Conservation (phyloP, 1,140 invertebrate species). For the Plectrocnemia conspersa region DNA sequence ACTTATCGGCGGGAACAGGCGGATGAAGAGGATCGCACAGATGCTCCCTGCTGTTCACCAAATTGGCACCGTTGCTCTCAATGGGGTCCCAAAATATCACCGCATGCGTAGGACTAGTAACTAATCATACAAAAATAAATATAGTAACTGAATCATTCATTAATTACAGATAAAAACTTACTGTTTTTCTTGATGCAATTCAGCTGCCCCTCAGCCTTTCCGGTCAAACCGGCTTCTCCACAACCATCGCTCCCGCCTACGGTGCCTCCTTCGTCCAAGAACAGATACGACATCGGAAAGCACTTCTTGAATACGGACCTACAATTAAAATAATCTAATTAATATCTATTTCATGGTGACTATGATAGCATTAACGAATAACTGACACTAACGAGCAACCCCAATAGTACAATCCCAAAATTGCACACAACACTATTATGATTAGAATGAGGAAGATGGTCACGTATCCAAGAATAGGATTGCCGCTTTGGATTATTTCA, state of each 20-base stretch:
- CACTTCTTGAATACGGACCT: conserved; percentile 32
- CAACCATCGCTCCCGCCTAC: conserved; percentile 23
- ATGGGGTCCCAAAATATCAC: conserved; percentile 31
- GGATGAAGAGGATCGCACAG: conserved; percentile 53
- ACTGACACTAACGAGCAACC: conserved; percentile 24
- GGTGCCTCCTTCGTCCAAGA: conserved; percentile 25
- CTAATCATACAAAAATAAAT: conserved; percentile 6
- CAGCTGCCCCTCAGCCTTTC: conserved; percentile 15
- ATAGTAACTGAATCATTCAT: no score
- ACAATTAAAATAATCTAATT: not conserved
- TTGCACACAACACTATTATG: conserved; percentile 5
- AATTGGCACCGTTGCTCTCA: conserved; percentile 42
- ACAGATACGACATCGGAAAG: conserved; percentile 31
- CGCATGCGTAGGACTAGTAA: conserved; percentile 30
- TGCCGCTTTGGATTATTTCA: conserved; percentile 1
- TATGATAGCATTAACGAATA: not conserved
- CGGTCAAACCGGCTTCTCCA: conserved; percentile 15
- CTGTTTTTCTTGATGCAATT: conserved; percentile 24
- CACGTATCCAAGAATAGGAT: not conserved
- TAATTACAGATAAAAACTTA: no score
- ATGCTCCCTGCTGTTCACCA: conserved; percentile 48
- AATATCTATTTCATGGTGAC: not conserved
- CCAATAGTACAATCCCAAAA: conserved; percentile 27
- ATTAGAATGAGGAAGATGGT: not conserved
- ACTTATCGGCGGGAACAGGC: conserved; percentile 68